phyloP scores from a whole-genome alignment of 2,797 vertebrate species.

The Eupleurogrammus muticus region DNA sequence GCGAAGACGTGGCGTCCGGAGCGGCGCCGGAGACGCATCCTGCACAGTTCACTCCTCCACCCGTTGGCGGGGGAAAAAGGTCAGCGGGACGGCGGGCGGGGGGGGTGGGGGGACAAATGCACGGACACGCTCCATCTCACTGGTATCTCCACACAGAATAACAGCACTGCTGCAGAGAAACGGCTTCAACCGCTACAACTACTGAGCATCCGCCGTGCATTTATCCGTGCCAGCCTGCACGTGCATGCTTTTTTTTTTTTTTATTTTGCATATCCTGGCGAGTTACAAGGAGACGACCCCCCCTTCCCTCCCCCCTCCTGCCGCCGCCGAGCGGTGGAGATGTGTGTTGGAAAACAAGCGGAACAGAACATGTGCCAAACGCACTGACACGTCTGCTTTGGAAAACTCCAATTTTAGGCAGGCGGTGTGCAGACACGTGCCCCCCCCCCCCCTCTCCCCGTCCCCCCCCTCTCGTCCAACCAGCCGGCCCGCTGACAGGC shows the following conservation, averaged over 20 bases:
- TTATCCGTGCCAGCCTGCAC: not conserved
- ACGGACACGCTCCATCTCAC: conserved; percentile 66
- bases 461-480: conserved; percentile 18
- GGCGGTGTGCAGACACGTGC: conserved; percentile 49
- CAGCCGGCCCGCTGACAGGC: conserved; percentile 54
- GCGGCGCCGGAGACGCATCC: too few relatives aligned
- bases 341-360: conserved; percentile 47
- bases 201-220: not conserved
- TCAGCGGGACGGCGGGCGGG: conserved; percentile 19
- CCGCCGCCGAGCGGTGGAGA: conserved; percentile 35
- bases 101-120: conserved; percentile 68
- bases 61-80: conserved; percentile 77
- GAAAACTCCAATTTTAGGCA: conserved; percentile 73
- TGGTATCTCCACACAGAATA: conserved; percentile 48
- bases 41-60: conserved; percentile 58
- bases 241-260: conserved; percentile 12
- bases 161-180: conserved; percentile 20
- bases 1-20: too few relatives aligned
- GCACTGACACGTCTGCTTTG: conserved; percentile 73
- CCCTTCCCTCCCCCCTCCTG: too few relatives aligned
- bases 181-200: conserved; percentile 23
- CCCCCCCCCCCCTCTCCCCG: not conserved
- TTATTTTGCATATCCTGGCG: conserved; percentile 19
- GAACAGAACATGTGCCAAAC: conserved; percentile 70
- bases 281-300: conserved; percentile 59